Evolutionary conservation across 1,140 invertebrate genomes (phyloP).

Genomic region (Campodea augens): DNA sequence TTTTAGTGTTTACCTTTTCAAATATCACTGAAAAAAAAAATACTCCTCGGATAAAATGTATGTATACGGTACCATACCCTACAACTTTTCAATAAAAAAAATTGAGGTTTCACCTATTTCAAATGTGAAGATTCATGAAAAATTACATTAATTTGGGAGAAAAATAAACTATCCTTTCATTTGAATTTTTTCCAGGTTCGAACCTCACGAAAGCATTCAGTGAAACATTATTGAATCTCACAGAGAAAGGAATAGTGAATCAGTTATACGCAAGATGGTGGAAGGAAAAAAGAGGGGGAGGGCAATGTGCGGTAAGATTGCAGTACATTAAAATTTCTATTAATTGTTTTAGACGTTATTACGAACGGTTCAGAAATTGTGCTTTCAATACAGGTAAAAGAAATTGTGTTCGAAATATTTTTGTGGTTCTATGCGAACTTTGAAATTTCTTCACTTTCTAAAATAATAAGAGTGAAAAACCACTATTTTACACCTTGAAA

Average conservation of each 20-base stretch:
- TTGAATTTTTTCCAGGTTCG: constrained; percentile 41
- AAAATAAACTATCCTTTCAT: background rate
- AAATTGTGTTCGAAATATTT: background rate
- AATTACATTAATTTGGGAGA: background rate
- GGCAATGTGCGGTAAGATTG: constrained; percentile 59
- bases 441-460: too few species aligned
- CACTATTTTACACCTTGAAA: too few species aligned
- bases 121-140: background rate
- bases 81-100: background rate
- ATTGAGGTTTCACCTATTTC: too few species aligned
- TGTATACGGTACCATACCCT: background rate
- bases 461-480: too few species aligned
- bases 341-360: constrained; percentile 9
- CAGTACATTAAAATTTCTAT: too few species aligned
- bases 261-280: constrained; percentile 89
- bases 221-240: constrained; percentile 70
- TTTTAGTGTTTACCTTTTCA: background rate
- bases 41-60: background rate
- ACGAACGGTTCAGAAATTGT: constrained; percentile 3
- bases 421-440: too few species aligned
- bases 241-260: constrained; percentile 81
- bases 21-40: background rate
- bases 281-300: constrained; percentile 64
- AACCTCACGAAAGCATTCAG: constrained; percentile 70
- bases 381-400: background rate